phyloP scores from a whole-genome alignment of 2,888 invertebrate genomes.

The Patella depressa region DNA sequence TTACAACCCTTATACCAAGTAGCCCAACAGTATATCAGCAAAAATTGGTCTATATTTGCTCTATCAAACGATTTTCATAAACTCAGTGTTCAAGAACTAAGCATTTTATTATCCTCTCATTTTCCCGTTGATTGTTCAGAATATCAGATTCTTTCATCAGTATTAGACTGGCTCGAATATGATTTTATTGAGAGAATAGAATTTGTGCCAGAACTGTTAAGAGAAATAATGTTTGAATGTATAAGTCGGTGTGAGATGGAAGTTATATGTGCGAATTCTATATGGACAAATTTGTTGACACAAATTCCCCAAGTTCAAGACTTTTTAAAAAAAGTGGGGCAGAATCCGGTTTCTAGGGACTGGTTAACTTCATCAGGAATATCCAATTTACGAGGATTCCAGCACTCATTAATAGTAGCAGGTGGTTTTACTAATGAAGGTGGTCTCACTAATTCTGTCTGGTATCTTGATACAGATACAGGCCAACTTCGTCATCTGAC shows the following conservation, averaged over 20 bases:
- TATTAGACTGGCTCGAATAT: constrained; percentile 77
- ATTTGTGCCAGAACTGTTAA: constrained; percentile 73
- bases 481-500: constrained; percentile 79
- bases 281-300: constrained; percentile 14
- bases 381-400: constrained; percentile 80
- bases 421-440: constrained; percentile 76
- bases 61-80: constrained; percentile 77
- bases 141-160: constrained; percentile 75
- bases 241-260: constrained; percentile 47
- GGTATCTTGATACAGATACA: constrained; percentile 76
- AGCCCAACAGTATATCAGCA: constrained; percentile 79
- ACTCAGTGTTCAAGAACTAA: constrained; percentile 77
- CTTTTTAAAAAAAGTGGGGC: background rate
- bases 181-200: constrained; percentile 68
- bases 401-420: constrained; percentile 78
- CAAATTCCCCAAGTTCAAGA: background rate
- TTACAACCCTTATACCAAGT: constrained; percentile 76
- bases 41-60: constrained; percentile 77
- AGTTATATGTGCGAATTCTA: constrained; percentile 3
- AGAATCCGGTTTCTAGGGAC: background rate
- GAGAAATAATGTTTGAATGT: constrained; percentile 73
- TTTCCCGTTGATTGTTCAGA: constrained; percentile 81
- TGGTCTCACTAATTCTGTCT: constrained; percentile 79
- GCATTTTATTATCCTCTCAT: constrained; percentile 77
- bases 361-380: constrained; percentile 50